Evolutionary conservation across 2,113 vertebrate genomes (phyloP), one percentile per base, ranked within the genome.

Genomic region (Ceyx melanurus): DNA sequence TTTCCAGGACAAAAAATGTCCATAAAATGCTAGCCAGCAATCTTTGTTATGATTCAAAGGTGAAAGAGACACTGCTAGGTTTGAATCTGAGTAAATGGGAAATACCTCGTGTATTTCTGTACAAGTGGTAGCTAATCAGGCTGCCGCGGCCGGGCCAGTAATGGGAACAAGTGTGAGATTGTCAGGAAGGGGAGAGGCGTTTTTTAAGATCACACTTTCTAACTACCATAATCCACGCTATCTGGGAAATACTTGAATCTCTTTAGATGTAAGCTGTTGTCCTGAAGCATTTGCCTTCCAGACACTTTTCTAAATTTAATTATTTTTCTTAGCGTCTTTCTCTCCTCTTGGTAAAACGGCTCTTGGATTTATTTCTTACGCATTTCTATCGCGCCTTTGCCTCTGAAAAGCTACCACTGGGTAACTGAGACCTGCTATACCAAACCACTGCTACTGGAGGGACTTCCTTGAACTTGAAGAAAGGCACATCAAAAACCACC

Each of bases 401-500:
- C 95, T 97, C 95, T 89, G 96, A 93, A 96, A 95, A 97, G 97
- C 97, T 97, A 97, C 97, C 93, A 91, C 95, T 94, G 97, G 97
- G 95, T 97, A 97, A 93, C 95, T 92, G 97, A 97, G 97, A 97
- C 97, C 96, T 94, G 88, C 95, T 97, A 95, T 95, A 90, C 95
- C 96, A 96, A 97, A 94, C 97, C 97, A 97, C 77, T 95, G 95
- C 97, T 97, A 97, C 98, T 98, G 98, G 97, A 97, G 98, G 98
- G 98, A 98, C 98, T 96, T 97, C 96, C 97, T 97, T 98, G 98
- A 98, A 99, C 98, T 98, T 98, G 98, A 97, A 97, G 97, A 98
- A 97, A 98, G 98, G 98, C 98, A 98, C 98, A 98, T 98, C 98
- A 97, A 95, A 98, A 98, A 98, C 97, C 98, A 98, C 98, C 98